Percentiles rank a stretch among this genome's conserved stretches.
Evolutionary conservation across 2,888 invertebrate genomes (phyloP).

Genomic region (Timandra comae): DNA sequence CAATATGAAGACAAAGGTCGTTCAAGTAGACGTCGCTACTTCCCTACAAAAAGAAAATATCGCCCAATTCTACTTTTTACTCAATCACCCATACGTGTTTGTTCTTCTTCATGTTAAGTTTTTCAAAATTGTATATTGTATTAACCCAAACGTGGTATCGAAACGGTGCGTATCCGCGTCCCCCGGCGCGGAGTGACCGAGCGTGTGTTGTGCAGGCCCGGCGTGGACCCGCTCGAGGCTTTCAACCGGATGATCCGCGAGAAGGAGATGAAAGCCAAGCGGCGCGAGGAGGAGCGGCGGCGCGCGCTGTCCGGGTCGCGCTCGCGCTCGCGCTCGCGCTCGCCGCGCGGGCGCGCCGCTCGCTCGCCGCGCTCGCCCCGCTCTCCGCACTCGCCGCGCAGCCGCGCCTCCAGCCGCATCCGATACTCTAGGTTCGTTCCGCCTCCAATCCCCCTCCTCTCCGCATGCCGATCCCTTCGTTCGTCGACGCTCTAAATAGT

Average conservation of each 20-base stretch:
- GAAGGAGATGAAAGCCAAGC: constrained; percentile 84
- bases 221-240: constrained; percentile 90
- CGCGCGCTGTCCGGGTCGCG: constrained; percentile 64
- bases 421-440: constrained; percentile 65
- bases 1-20: too few relatives aligned
- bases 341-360: constrained; percentile 43
- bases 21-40: too few relatives aligned
- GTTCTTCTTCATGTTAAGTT: too few relatives aligned
- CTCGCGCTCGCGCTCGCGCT: constrained; percentile 31
- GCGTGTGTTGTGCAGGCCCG: constrained; percentile 74
- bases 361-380: constrained; percentile 33
- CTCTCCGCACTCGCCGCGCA: constrained; percentile 37
- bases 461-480: too few relatives aligned
- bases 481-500: too few relatives aligned
- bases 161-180: too few relatives aligned
- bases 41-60: too few relatives aligned
- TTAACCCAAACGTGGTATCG: too few relatives aligned
- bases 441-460: not conserved
- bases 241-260: constrained; percentile 91
- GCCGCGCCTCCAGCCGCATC: constrained; percentile 50
- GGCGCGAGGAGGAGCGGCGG: constrained; percentile 79
- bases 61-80: too few relatives aligned
- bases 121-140: too few relatives aligned
- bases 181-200: too few relatives aligned
- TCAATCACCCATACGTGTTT: too few relatives aligned